Base-by-base conservation (phyloP, 2,113 vertebrate species). In the Carettochelys insculpta region DNA sequence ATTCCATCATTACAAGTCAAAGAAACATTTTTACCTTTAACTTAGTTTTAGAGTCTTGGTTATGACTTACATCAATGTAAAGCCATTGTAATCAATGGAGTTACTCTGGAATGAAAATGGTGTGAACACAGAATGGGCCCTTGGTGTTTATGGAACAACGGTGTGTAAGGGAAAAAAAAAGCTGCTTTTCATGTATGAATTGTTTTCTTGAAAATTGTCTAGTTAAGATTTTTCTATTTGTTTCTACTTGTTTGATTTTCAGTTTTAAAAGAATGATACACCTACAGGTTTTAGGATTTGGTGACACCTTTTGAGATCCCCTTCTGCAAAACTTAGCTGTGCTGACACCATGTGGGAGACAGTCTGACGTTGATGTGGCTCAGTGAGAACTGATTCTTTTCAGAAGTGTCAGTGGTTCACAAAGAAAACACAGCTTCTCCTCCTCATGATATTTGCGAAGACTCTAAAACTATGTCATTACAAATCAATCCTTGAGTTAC, bases 31-130 rank as follows among this genome's bases (percentile, higher is more conserved):
- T 52, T 43, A 0, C 11, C 87, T 78, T 65, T 9, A 79, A 3
- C 8, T 73, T 81, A 91, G 92, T 3, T 87, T 81, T 31, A 51
- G 68, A 91, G 3, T 3, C 25, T 75, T 29, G 25, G 47, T 68
- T 68, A 34, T 65, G 54, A 82, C 4, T 24, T 85, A 51, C 76
- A 48, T 50, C 20, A 45, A 3, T 7, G 5, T 79, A 92, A 88
- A 90, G 83, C 78, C 80, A 1, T 24, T 90, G 25, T 48, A 85
- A 94, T 77, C 0, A 0, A 93, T 88, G 3, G 25, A 88, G 9
- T 77, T 85, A 89, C 38, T 88, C 90, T 77, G 43, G 34, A 86
- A 85, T 80, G 85, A 91, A 93, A 87, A 88, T 90, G 20, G 25
- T 77, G 4, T 22, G 79, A 92, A 93, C 82, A 85, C 75, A 83